Evolutionary conservation across 2,113 vertebrate genomes (phyloP).

Genomic region (Alligator sinensis): DNA sequence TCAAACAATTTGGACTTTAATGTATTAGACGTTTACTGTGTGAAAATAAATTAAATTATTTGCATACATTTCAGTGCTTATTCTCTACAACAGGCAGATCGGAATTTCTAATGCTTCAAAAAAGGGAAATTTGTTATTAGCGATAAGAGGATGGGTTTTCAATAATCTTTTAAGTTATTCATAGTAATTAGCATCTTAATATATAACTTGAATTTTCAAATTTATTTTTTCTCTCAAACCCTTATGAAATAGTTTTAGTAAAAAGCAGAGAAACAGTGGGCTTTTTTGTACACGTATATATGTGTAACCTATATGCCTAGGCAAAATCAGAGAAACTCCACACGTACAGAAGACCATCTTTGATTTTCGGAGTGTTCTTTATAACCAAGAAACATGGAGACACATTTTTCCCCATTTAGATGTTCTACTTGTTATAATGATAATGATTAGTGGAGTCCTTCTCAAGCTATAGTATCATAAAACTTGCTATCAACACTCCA

Average conservation of each 20-base stretch:
- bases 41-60: constrained; percentile 66
- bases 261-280: background rate
- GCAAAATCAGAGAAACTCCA: constrained; percentile 2
- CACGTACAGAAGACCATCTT: constrained; percentile 2
- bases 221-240: constrained; percentile 3
- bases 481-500: background rate
- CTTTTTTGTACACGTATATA: background rate
- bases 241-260: constrained; percentile 10
- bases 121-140: constrained; percentile 39
- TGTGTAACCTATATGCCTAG: background rate
- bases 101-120: constrained; percentile 52
- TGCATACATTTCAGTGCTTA: constrained; percentile 48
- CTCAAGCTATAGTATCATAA: background rate
- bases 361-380: constrained; percentile 24
- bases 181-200: constrained; percentile 38
- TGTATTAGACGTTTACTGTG: constrained; percentile 39
- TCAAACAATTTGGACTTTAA: constrained; percentile 32
- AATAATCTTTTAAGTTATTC: constrained; percentile 56
- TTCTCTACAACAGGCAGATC: constrained; percentile 10
- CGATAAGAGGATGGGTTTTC: constrained; percentile 40
- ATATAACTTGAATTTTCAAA: constrained; percentile 15
- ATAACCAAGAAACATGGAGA: background rate
- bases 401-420: background rate
- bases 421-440: constrained; percentile 29
- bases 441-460: background rate